Conservation (phyloP, 37 sponge, comb jelly and placozoan species). For the Dysidea cf. avara region DNA sequence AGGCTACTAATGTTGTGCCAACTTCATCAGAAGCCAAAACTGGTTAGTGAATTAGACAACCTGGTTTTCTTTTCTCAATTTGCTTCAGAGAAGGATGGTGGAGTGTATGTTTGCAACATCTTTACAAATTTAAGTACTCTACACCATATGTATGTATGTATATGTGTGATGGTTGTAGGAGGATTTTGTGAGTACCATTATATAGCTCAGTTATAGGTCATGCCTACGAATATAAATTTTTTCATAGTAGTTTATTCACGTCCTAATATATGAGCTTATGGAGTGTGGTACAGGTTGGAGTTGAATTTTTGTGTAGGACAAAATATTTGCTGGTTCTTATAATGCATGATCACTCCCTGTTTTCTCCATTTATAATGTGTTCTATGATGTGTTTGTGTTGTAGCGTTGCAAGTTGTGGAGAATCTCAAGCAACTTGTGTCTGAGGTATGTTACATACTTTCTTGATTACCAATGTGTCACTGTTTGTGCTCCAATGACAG, state of each 20-base stretch:
- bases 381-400: slow-evolving; percentile 24
- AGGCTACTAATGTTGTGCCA: too few relatives aligned
- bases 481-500: slow-evolving; percentile 16
- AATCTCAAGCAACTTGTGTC: neutral
- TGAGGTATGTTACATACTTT: neutral
- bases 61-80: too few relatives aligned
- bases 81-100: too few relatives aligned
- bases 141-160: too few relatives aligned
- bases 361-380: slow-evolving; percentile 1
- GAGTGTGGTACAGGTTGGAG: too few relatives aligned
- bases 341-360: slow-evolving; percentile 12
- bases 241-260: neutral
- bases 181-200: neutral
- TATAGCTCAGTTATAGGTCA: neutral
- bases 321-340: too few relatives aligned
- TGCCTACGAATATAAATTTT: neutral
- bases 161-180: neutral
- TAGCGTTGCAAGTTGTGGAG: neutral
- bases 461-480: neutral
- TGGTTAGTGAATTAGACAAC: too few relatives aligned
- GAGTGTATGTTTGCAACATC: too few relatives aligned
- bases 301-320: slow-evolving; percentile 5
- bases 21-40: too few relatives aligned
- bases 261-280: too few relatives aligned
- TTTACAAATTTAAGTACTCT: too few relatives aligned